phyloP scores from a whole-genome alignment of 2,113 vertebrate genomes.

The Proterorhinus semilunaris region DNA sequence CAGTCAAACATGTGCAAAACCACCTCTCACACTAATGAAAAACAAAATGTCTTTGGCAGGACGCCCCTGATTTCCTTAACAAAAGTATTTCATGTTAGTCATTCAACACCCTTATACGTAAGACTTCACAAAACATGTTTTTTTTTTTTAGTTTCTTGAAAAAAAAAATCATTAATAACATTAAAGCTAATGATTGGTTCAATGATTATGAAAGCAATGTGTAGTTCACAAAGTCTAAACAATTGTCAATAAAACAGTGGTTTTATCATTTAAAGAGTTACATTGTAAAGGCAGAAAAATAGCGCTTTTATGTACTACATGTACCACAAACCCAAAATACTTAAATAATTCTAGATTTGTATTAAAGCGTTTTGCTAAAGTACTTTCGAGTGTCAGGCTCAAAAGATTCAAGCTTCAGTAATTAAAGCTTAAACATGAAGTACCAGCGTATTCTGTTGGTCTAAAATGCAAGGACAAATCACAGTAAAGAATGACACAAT shows the following conservation, averaged over 20 bases:
- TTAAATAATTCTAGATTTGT: slow-evolving; percentile 18
- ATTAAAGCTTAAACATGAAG: slow-evolving; percentile 4
- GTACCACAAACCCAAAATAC: slow-evolving; percentile 46
- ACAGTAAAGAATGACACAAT: neutral
- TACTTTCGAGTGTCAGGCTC: slow-evolving; percentile 42
- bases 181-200: slow-evolving; percentile 58
- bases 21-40: slow-evolving; percentile 38
- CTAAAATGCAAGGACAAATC: neutral
- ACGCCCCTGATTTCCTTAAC: slow-evolving; percentile 51
- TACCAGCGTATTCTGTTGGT: neutral
- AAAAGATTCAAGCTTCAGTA: slow-evolving; percentile 15
- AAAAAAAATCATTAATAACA: slow-evolving; percentile 21
- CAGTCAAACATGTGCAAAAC: slow-evolving; percentile 63
- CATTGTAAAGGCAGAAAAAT: slow-evolving; percentile 46
- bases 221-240: slow-evolving; percentile 54
- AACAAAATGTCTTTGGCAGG: slow-evolving; percentile 63
- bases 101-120: slow-evolving; percentile 48
- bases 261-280: slow-evolving; percentile 42
- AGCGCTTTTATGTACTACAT: slow-evolving; percentile 42
- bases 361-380: slow-evolving; percentile 39
- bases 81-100: slow-evolving; percentile 41
- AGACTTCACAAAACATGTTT: slow-evolving; percentile 29
- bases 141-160: too few species aligned
- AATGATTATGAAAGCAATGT: slow-evolving; percentile 44
- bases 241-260: slow-evolving; percentile 56